Conservation (phyloP, 2,888 invertebrate genomes). For the Hoplodrina ambigua region DNA sequence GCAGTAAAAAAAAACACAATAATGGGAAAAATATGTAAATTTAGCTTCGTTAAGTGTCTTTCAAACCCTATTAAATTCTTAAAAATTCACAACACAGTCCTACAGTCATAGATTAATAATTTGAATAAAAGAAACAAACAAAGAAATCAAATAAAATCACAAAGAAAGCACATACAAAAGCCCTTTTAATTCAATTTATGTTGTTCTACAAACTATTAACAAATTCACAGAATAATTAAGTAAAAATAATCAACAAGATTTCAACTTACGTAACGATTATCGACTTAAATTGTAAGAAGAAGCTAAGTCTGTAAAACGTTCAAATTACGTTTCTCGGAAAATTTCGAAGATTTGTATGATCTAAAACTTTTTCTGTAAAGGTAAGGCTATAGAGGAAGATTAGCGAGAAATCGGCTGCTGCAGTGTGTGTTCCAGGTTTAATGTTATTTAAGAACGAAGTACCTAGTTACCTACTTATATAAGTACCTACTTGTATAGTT, state of each 20-base stretch:
- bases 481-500: too few species aligned
- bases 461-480: too few species aligned
- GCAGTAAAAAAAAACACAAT: too few species aligned
- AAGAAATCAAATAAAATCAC: constrained; percentile 10
- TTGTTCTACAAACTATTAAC: constrained; percentile 7
- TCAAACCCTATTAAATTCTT: too few species aligned
- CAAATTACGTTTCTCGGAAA: constrained; percentile 13
- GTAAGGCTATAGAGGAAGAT: not conserved
- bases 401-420: constrained; percentile 7
- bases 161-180: constrained; percentile 2
- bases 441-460: too few species aligned
- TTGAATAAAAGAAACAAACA: not conserved
- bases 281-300: constrained; percentile 9
- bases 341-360: constrained; percentile 32
- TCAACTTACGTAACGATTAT: constrained; percentile 14
- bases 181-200: not conserved
- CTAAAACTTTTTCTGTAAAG: constrained; percentile 17
- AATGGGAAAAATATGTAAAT: too few species aligned
- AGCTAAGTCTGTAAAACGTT: constrained; percentile 18
- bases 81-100: too few species aligned
- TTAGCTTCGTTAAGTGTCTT: too few species aligned
- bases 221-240: not conserved
- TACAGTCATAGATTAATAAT: not conserved
- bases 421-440: too few species aligned
- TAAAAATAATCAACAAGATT: constrained; percentile 4